These are phyloP conservation scores for Hoplodrina ambigua DNA, from an alignment of 2,888 invertebrate species.

Conservation along the genomic window DNA sequence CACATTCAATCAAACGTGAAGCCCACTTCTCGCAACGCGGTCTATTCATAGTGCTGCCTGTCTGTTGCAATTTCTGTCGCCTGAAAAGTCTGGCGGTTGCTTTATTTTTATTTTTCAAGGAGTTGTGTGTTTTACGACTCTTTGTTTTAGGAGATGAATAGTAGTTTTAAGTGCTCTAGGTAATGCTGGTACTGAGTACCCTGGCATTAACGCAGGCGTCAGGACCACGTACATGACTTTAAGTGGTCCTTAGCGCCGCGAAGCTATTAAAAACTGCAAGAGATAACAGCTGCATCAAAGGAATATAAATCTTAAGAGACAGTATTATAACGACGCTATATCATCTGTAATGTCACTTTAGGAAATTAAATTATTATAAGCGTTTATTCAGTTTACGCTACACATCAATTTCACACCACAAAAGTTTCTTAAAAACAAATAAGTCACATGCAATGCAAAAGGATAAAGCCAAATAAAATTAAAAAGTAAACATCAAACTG, in stretches of 20 bases:
- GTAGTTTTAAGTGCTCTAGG: conserved; percentile 32
- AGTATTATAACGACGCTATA: background rate
- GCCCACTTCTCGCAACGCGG: conserved; percentile 70
- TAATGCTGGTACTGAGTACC: conserved; percentile 31
- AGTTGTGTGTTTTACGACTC: conserved; percentile 44
- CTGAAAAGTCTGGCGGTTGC: conserved; percentile 42
- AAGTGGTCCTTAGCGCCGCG: conserved; percentile 46
- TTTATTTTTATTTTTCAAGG: conserved; percentile 49
- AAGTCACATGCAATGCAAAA: background rate
- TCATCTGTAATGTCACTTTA: background rate
- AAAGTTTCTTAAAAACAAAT: background rate
- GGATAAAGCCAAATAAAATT: conserved; percentile 1
- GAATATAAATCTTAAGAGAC: conserved; percentile 17
- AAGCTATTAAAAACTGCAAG: conserved; percentile 31
- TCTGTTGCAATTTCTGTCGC: conserved; percentile 50
- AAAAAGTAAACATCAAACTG: conserved; percentile 31
- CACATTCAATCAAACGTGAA: conserved; percentile 82
- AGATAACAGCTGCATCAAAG: conserved; percentile 18
- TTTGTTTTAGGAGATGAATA: conserved; percentile 52
- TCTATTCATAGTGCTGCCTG: conserved; percentile 73
- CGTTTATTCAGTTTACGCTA: too few relatives aligned
- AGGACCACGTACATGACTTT: conserved; percentile 23
- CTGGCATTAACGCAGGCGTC: conserved; percentile 19
- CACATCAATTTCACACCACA: too few relatives aligned
- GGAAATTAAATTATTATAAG: background rate